Evolutionary conservation across 2,113 vertebrate genomes (phyloP).

Genomic region (Columbina picui): DNA sequence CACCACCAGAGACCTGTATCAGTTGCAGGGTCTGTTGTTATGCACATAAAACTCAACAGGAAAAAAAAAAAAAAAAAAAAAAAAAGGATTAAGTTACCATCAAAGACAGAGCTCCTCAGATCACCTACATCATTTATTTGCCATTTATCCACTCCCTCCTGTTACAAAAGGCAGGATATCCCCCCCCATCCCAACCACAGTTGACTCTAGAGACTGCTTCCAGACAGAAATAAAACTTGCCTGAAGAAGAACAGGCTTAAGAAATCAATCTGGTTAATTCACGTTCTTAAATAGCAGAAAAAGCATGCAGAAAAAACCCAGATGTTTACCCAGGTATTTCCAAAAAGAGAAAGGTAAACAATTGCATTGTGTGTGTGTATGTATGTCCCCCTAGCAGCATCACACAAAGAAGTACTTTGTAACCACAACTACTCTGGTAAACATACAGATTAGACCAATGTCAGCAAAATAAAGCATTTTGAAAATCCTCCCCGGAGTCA

Average conservation of each 20-base stretch:
- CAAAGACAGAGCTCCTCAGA: neutral
- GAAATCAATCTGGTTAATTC: neutral
- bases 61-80: neutral
- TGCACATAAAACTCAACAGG: fast-evolving
- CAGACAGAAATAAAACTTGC: neutral
- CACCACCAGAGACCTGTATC: fast-evolving
- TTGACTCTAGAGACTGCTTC: neutral
- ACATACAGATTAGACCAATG: fast-evolving
- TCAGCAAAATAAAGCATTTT: neutral
- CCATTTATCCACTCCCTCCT: neutral
- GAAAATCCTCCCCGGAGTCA: neutral
- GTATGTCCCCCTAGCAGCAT: fast-evolving
- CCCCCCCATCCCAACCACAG: neutral
- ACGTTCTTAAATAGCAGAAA: neutral
- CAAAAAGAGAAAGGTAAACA: neutral
- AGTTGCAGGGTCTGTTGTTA: neutral
- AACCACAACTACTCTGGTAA: neutral
- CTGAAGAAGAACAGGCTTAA: neutral
- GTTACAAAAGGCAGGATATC: neutral
- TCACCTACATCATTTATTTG: neutral
- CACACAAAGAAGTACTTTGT: neutral
- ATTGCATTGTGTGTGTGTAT: fast-evolving
- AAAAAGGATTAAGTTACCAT: neutral
- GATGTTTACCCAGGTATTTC: neutral
- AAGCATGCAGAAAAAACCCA: neutral